phyloP scores from a whole-genome alignment of 2,797 vertebrate genomes.

The Leucoraja ocellata region DNA sequence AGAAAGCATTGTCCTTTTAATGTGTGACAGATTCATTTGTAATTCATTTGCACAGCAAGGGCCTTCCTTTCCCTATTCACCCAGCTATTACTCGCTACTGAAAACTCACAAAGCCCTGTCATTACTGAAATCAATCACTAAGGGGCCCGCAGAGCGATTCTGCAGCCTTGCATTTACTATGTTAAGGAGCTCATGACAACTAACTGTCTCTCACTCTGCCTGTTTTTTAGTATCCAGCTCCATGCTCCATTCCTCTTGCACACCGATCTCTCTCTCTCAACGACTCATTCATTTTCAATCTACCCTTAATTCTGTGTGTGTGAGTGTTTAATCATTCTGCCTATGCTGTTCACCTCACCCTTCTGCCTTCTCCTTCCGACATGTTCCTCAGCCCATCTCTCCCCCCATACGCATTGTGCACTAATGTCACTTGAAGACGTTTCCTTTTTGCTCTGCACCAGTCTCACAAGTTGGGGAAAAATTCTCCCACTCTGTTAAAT shows the following conservation, averaged over 20 bases:
- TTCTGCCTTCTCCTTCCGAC: neutral
- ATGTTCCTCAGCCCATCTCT: neutral
- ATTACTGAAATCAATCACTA: constrained; percentile 46
- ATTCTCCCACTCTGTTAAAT: neutral
- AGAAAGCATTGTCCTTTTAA: constrained; percentile 39
- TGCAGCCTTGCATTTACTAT: constrained; percentile 40
- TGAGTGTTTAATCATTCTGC: neutral
- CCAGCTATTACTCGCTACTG: constrained; percentile 46
- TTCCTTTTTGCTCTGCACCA: neutral
- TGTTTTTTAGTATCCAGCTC: constrained; percentile 56
- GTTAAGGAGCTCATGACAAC: constrained; percentile 44
- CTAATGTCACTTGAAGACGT: neutral
- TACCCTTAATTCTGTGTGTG: neutral
- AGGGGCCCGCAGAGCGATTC: constrained; percentile 38
- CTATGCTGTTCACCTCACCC: neutral
- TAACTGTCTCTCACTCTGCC: constrained; percentile 42
- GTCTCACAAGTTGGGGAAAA: neutral
- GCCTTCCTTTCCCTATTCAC: constrained; percentile 46
- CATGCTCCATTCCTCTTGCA: constrained; percentile 38
- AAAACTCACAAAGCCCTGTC: constrained; percentile 47
- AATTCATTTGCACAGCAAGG: constrained; percentile 42
- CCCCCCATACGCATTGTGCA: neutral
- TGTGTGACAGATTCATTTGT: constrained; percentile 43
- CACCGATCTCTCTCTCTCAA: constrained; percentile 39
- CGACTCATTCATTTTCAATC: constrained; percentile 40